Base-by-base conservation (phyloP, 2,797 vertebrate species). In the Phrynocephalus guinanensis region DNA sequence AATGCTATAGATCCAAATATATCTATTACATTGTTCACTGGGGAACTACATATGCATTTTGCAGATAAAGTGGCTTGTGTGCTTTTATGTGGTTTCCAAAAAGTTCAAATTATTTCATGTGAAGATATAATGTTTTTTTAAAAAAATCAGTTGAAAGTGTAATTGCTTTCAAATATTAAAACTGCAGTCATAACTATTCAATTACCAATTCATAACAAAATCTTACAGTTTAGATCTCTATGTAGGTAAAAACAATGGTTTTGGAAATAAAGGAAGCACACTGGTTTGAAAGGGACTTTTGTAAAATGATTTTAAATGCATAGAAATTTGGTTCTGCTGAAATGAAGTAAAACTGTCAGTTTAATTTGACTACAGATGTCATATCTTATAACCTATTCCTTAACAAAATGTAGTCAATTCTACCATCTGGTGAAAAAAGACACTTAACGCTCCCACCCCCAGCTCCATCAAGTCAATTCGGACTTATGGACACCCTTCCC, bases 111-210 rank as follows among this genome's bases (percentile, higher is more conserved):
- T 77, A 83, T 94, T 68, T 72, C 70, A 88, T 52, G 75, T 0
- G 1, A 91, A 92, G 63, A 63, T 91, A 92, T 92, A 86, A 92
- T 84, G 90, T 18, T 16, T 79, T 92, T n/a, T n/a, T n/a, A n/a
- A 91, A 92, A 94, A 83, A 88, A 95, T 95, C 73, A 80, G 85
- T 93, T 93, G 68, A 95, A 95, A 95, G 92, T 90, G 79, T 93
- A 95, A 95, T 96, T 94, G 72, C 89, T 95, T 94, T 94, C 48
- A 86, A 94, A 85, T 92, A 94, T 94, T 96, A 95, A 95, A 94
- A 91, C 94, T 95, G 94, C 94, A 95, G 94, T 95, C 86, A 92
- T 90, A 71, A 92, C 48, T 87, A 93, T 94, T 94, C 87, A 95
- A 95, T 95, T 95, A 95, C 86, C 83, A 91, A 89, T 93, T 93